Percentiles rank a stretch among this genome's conserved stretches.
Conservation (phyloP, 2,113 vertebrate species). For the Varanus salvator region DNA sequence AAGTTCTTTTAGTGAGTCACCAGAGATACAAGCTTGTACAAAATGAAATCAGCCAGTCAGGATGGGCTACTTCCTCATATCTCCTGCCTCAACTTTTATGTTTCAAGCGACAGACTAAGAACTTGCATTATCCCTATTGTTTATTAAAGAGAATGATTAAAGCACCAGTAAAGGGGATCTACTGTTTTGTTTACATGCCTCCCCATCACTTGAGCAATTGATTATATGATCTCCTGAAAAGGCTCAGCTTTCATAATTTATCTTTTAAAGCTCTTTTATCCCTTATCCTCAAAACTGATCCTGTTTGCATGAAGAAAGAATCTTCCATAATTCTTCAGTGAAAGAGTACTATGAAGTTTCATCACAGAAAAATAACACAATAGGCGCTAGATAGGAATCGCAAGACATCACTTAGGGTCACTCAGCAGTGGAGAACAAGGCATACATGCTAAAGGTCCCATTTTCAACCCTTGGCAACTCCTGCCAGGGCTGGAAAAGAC, state of each 20-base stretch:
- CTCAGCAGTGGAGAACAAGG: neutral
- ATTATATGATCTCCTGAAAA: neutral
- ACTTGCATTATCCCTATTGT: neutral
- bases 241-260: neutral
- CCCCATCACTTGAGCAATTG: neutral
- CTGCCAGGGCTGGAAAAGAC: neutral
- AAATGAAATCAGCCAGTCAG: neutral
- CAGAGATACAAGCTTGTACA: neutral
- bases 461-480: neutral
- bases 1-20: neutral
- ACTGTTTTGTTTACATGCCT: neutral
- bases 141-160: neutral
- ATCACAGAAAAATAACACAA: neutral
- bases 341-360: neutral
- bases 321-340: neutral
- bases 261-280: neutral
- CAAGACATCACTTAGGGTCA: neutral
- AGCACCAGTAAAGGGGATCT: neutral
- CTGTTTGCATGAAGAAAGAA: neutral
- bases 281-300: neutral
- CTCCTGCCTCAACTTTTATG: neutral
- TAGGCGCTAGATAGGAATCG: neutral
- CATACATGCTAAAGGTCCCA: neutral
- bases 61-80: neutral
- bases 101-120: neutral